These are phyloP conservation scores for Anomalospiza imberbis DNA, from an alignment of 2,797 vertebrate species.

Conservation along the genomic window DNA sequence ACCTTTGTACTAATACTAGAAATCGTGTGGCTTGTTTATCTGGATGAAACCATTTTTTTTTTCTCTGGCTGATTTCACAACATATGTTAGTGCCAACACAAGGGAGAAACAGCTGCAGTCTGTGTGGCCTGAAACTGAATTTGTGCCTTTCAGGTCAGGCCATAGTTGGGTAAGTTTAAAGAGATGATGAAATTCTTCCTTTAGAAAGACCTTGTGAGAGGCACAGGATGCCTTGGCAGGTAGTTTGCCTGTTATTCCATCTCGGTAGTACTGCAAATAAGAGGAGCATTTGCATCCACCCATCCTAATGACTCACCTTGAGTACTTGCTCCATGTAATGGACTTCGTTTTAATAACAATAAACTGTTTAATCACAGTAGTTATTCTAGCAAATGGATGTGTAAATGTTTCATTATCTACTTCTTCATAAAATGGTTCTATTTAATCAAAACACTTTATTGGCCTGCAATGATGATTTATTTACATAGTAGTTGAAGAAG, in stretches of 20 bases:
- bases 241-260: background rate
- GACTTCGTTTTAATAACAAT: slow-evolving; percentile 5
- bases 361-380: background rate
- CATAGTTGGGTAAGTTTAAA: background rate
- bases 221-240: background rate
- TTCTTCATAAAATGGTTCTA: background rate
- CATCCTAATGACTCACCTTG: background rate
- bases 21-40: background rate
- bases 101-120: background rate
- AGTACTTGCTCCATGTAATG: background rate
- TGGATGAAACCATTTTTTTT: background rate
- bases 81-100: background rate
- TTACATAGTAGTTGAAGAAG: background rate
- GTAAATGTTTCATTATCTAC: slow-evolving; percentile 11
- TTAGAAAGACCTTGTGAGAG: background rate
- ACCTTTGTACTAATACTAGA: background rate
- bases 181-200: background rate
- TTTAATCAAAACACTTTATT: slow-evolving; percentile 41
- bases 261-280: background rate
- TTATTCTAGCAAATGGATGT: background rate
- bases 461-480: slow-evolving; percentile 14
- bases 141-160: background rate
- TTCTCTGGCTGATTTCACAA: background rate
- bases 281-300: background rate
- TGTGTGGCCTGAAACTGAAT: background rate